These are phyloP conservation scores for Passerculus sandwichensis DNA, from an alignment of 2,797 vertebrate species.

Conservation along the genomic window DNA sequence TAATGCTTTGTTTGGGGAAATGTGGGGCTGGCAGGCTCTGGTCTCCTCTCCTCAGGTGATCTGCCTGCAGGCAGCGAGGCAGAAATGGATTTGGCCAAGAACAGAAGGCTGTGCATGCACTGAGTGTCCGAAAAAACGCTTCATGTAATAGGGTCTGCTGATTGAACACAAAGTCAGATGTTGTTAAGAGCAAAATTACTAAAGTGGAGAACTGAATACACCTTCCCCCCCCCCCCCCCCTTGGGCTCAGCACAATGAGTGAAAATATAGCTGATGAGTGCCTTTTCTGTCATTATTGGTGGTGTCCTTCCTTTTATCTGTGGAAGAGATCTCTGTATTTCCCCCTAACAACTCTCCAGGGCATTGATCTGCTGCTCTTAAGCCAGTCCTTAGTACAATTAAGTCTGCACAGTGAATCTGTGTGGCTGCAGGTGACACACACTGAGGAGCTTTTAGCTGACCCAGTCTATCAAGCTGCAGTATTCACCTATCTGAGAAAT, in stretches of 20 bases:
- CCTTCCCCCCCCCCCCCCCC: rapidly evolving
- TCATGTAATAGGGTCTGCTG: neutral
- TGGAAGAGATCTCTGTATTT: neutral
- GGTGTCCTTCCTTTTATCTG: slow-evolving; percentile 3
- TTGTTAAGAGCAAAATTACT: slow-evolving; percentile 13
- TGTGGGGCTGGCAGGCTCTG: neutral
- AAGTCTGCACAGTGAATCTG: neutral
- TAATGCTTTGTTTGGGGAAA: neutral
- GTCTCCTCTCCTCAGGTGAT: slow-evolving; percentile 15
- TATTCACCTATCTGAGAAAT: neutral
- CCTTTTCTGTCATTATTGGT: neutral
- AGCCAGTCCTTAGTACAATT: neutral
- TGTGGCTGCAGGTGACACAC: neutral
- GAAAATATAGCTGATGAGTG: slow-evolving; percentile 1
- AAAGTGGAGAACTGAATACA: neutral
- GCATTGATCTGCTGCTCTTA: slow-evolving; percentile 18
- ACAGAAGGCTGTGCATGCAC: neutral
- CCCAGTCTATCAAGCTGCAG: neutral
- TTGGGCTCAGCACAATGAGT: neutral
- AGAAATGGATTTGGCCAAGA: neutral
- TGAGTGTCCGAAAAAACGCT: neutral
- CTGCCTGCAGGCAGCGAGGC: slow-evolving; percentile 1
- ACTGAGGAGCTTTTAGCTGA: slow-evolving; percentile 1
- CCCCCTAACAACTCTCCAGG: neutral
- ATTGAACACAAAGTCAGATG: neutral